Evolutionary conservation across 2,888 invertebrate genomes (phyloP).

Genomic region (Drosophila mimica): DNA sequence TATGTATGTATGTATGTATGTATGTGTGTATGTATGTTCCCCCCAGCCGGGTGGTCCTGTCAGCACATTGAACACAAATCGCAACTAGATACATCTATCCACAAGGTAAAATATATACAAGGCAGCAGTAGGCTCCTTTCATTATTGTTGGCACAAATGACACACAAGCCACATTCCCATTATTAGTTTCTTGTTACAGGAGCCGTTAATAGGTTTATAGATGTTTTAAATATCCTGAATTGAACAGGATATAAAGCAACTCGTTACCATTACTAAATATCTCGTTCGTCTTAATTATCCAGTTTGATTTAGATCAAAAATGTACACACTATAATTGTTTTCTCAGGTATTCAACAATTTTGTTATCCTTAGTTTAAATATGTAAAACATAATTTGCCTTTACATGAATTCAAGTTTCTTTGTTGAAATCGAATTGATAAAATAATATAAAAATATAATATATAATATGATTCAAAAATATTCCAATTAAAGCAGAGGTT

Average conservation of each 20-base stretch:
- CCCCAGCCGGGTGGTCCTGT: conserved; percentile 48
- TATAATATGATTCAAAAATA: not conserved
- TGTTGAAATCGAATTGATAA: not conserved
- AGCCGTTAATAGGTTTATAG: not conserved
- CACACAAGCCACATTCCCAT: not conserved
- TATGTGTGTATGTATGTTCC: not conserved
- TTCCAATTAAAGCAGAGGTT: not conserved
- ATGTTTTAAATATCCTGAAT: not conserved
- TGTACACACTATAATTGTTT: not conserved
- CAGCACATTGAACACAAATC: conserved; percentile 30
- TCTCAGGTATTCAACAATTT: not conserved
- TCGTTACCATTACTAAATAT: not conserved
- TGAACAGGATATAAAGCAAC: not conserved
- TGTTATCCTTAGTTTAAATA: not conserved
- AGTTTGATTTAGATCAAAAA: not conserved
- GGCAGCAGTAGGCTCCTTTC: conserved; percentile 1
- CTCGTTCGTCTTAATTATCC: not conserved
- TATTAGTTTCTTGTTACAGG: not conserved
- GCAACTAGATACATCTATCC: conserved; percentile 29
- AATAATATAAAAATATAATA: not conserved
- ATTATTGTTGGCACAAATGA: not conserved
- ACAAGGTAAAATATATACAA: not conserved
- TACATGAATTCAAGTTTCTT: not conserved
- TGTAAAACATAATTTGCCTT: not conserved
- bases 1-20: conserved; percentile 11